Evolutionary conservation across 2,797 vertebrate species (phyloP), one percentile per base, ranked within the genome.

Genomic region (Helarctos malayanus): DNA sequence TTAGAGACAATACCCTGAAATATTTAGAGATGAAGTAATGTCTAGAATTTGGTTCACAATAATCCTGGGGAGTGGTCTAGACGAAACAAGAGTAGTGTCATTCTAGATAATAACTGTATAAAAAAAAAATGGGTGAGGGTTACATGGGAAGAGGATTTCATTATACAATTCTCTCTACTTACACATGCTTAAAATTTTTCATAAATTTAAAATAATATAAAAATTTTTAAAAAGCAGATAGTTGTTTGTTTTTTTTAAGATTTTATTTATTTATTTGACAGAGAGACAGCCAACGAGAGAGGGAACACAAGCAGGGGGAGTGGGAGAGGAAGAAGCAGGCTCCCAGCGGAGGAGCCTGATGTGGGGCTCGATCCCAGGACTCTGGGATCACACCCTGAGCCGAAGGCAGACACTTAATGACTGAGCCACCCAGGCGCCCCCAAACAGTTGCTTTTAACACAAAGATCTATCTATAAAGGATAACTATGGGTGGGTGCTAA

Each of bases 31-130:
- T 56, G 13, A 94, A 93, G 82, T 45, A 91, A 38, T 4, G 3
- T 47, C 57, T 75, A 47, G 13, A 90, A 80, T 80, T 83, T 78
- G 69, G 41, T 81, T 91, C 75, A 91, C 76, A 95, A 91, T 89
- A 90, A 86, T 65, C 23, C n/a, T 59, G 14, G 13, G 21, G 61
- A 83, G 35, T 3, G 18, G 12, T 81, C n/a, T 38, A 85, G 11
- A 63, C 15, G 47, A 85, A 92, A 89, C 5, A 54, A 69, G 3
- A 84, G 29, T 11, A 68, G 21, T 65, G 11, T 57, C 11, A 93
- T 54, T 71, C 4, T 38, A 57, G 88, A 71, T 83, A 18, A 5
- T 49, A 97, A 94, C 15, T 83, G 4, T 0, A 10, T 35, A 65
- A 45, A 49, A 68, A 76, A 68, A 89, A 85, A 57, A 75, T 4